A percentile compares a stretch with the other conserved stretches of the same genome.
phyloP scores from a whole-genome alignment of 2,888 invertebrate genomes.

The Drosophila robusta region DNA sequence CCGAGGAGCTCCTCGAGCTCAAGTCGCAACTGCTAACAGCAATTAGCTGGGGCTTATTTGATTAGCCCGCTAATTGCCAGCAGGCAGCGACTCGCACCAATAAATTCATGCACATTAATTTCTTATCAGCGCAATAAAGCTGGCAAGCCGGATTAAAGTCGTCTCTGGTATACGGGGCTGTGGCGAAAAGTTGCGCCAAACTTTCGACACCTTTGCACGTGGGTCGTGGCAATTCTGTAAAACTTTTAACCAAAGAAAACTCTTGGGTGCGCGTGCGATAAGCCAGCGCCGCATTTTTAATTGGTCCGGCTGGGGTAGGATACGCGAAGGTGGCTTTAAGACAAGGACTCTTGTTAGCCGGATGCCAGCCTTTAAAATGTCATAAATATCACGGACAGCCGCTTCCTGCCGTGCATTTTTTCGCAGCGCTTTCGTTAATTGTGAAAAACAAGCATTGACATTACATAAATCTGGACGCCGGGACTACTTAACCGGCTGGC shows the following conservation, averaged over 20 bases:
- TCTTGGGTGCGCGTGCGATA: conserved; percentile 74
- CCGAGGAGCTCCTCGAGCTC: neutral
- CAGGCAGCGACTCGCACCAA: conserved; percentile 60
- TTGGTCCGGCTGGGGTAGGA: conserved; percentile 49
- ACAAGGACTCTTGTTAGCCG: conserved; percentile 31
- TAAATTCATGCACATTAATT: conserved; percentile 73
- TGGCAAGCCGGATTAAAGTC: conserved; percentile 70
- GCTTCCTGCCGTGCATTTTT: conserved; percentile 54
- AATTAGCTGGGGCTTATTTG: conserved; percentile 70
- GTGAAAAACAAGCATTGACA: conserved; percentile 35
- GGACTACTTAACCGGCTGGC: conserved; percentile 19
- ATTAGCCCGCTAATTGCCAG: conserved; percentile 68
- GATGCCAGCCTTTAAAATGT: conserved; percentile 63
- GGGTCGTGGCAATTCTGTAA: conserved; percentile 48
- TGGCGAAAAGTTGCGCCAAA: conserved; percentile 46
- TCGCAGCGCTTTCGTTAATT: conserved; percentile 53
- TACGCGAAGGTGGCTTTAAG: conserved; percentile 32
- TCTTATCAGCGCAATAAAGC: conserved; percentile 72
- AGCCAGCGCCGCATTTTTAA: conserved; percentile 74
- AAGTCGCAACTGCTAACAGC: conserved; percentile 15
- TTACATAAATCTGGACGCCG: conserved; percentile 51
- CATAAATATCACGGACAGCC: conserved; percentile 65
- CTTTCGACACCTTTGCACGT: conserved; percentile 54
- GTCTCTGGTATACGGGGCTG: conserved; percentile 3
- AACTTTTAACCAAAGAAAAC: conserved; percentile 65